Evolutionary conservation across 2,797 vertebrate genomes (phyloP).

Genomic region (Sebastes steindachneri): DNA sequence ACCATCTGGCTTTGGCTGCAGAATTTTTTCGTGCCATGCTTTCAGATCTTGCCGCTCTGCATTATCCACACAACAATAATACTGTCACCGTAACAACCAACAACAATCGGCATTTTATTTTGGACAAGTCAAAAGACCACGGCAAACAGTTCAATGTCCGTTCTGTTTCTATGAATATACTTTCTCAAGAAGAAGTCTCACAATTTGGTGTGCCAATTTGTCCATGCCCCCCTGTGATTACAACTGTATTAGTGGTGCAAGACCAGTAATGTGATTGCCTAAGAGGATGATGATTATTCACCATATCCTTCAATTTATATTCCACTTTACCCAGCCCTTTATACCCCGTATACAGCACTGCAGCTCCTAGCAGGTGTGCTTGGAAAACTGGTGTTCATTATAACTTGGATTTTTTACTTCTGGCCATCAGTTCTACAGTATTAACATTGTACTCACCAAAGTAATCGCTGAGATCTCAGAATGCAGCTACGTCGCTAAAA

Average conservation of each 20-base stretch:
- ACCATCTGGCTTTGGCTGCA: constrained; percentile 1
- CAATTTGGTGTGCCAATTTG: not conserved
- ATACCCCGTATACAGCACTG: not conserved
- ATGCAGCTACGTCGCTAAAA: not conserved
- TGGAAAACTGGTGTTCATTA: not conserved
- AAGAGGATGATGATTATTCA: not conserved
- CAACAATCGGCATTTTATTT: not conserved
- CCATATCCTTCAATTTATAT: not conserved
- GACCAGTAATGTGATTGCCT: not conserved
- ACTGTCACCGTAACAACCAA: not conserved
- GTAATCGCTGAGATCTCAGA: not conserved
- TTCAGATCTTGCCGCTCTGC: not conserved
- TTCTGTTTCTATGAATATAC: not conserved
- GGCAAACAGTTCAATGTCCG: not conserved
- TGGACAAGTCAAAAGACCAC: not conserved
- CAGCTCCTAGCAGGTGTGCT: not conserved
- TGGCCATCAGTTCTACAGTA: not conserved
- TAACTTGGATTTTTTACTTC: not conserved
- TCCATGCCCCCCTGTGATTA: not conserved
- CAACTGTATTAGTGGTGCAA: not conserved
- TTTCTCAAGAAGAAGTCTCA: not conserved
- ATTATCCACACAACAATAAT: not conserved
- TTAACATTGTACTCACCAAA: not conserved
- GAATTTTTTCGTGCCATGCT: not conserved
- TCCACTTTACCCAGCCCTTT: not conserved